Evolutionary conservation across 2,888 invertebrate genomes (phyloP).

Genomic region (Dascillus cervinus): DNA sequence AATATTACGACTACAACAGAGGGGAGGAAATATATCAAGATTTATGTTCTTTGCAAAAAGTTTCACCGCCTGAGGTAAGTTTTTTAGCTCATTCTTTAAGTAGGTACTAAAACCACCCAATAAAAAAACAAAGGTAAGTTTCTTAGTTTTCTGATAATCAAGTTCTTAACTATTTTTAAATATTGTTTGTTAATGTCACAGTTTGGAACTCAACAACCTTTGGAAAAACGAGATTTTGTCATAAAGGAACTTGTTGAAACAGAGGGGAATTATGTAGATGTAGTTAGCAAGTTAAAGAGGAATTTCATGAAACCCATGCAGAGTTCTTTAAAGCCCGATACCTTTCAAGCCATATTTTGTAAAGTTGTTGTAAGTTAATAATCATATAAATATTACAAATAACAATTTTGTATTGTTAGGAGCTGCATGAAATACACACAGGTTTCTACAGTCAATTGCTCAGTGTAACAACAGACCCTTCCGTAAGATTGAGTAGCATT

Average conservation of each 20-base stretch:
- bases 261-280: conserved; percentile 93
- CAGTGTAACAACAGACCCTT: conserved; percentile 59
- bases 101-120: too few species aligned
- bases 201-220: conserved; percentile 28
- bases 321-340: conserved; percentile 62
- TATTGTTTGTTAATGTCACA: conserved; percentile 14
- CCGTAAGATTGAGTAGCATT: conserved; percentile 63
- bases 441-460: conserved; percentile 75
- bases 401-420: conserved; percentile 46
- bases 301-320: conserved; percentile 74
- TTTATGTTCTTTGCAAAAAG: conserved; percentile 62
- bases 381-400: not conserved
- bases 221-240: conserved; percentile 88
- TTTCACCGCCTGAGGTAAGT: conserved; percentile 27
- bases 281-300: conserved; percentile 73
- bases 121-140: too few species aligned
- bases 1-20: conserved; percentile 59
- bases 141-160: too few species aligned
- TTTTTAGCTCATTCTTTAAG: too few species aligned
- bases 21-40: conserved; percentile 94
- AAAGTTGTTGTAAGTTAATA: conserved; percentile 74
- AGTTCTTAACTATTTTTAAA: not conserved
- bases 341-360: conserved; percentile 76
- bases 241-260: conserved; percentile 93
- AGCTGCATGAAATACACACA: conserved; percentile 78